Evolutionary conservation across 2,113 vertebrate species (phyloP), one percentile per base, ranked within the genome.

Genomic region (Forbesichthys agassizii): DNA sequence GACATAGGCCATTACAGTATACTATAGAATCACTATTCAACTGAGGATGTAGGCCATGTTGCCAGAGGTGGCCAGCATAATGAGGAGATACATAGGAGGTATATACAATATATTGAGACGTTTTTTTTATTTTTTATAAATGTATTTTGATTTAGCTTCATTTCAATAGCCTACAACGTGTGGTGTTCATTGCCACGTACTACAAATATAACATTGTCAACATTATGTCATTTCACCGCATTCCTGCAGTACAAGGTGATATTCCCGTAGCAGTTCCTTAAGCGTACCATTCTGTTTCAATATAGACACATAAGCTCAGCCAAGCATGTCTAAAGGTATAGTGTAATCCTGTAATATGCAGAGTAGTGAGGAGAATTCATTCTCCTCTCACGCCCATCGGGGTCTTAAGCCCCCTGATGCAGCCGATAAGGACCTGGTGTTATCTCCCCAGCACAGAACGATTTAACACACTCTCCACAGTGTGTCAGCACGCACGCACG

Each of bases 271-370:
- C 7, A 65, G 11, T 81, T 77, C 78, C 56, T 78, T 64, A 68
- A 8, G 74, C 68, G 73, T 72, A 74, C 81, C 86, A 66, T 81
- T 77, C 74, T 69, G 64, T 85, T 85, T 82, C 85, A 70, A 75
- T 86, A 79, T 86, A 86, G 82, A 82, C 74, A 78, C 49, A 85
- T 78, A 78, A 83, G 80, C 84, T 87, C 66, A 87, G 77, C 79
- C 66, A 0, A 79, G 86, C 88, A 74, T 86, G 81, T 88, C 86
- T 80, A 88, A 90, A 91, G 87, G 86, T 90, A 87, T 88, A 84
- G 82, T 92, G 92, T 91, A 91, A 92, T 91, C 87, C 90, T 80
- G 86, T 89, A 91, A 93, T 88, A 92, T 92, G 89, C 88, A 91
- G 89, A 91, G 84, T 75, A 68, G 86, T 85, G 85, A 84, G 85